These are phyloP conservation scores for Triplophysa rosa DNA, from an alignment of 2,113 vertebrate species.

Conservation along the genomic window DNA sequence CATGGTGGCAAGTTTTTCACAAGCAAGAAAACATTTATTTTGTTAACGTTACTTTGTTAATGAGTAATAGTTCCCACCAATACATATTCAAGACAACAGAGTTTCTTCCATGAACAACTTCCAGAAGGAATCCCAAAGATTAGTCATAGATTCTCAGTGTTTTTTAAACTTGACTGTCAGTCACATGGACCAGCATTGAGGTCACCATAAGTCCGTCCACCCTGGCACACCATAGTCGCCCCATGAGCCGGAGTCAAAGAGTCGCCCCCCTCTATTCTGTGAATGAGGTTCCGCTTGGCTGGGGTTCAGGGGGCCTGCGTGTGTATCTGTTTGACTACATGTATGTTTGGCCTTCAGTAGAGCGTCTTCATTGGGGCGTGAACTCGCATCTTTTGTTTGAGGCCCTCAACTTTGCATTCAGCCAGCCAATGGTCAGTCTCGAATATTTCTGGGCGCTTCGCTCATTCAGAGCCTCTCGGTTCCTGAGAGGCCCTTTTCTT, in stretches of 20 bases:
- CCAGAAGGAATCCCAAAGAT: neutral
- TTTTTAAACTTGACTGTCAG: constrained; percentile 15
- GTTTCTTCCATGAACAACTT: neutral
- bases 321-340: constrained; percentile 41
- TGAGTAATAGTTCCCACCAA: too few species aligned
- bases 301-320: constrained; percentile 17
- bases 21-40: too few species aligned
- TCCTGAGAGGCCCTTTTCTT: constrained; percentile 40
- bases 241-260: constrained; percentile 28
- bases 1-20: too few species aligned
- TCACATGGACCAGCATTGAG: constrained; percentile 22
- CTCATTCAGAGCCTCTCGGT: constrained; percentile 32
- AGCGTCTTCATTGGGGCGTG: constrained; percentile 44
- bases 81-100: too few species aligned
- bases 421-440: constrained; percentile 55
- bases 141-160: neutral
- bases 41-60: too few species aligned
- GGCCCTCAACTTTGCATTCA: constrained; percentile 50
- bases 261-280: neutral
- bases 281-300: constrained; percentile 37
- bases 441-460: constrained; percentile 31
- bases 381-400: constrained; percentile 53
- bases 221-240: constrained; percentile 30
- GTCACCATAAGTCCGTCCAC: constrained; percentile 31
- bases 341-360: constrained; percentile 42